Conservation (phyloP, 2,113 vertebrate species). For the Capreolus pygargus region DNA sequence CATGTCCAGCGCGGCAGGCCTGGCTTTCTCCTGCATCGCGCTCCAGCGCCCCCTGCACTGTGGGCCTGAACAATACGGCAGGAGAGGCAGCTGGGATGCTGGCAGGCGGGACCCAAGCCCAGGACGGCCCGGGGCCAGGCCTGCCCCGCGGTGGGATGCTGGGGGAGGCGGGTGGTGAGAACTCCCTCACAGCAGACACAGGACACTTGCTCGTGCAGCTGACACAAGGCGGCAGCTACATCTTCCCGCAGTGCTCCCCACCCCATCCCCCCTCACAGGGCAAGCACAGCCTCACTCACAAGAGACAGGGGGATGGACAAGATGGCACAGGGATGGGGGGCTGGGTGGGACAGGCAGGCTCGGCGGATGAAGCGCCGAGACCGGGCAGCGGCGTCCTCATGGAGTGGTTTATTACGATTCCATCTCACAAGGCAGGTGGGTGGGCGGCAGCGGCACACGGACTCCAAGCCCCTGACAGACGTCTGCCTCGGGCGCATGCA, state of each 20-base stretch:
- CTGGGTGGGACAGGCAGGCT: constrained; percentile 1
- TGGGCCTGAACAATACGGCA: not conserved
- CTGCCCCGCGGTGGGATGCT: not conserved
- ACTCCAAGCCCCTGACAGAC: constrained; percentile 94
- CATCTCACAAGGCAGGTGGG: constrained; percentile 85
- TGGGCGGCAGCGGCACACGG: constrained; percentile 80
- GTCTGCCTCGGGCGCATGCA: constrained; percentile 94
- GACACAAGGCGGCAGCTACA: constrained; percentile 68
- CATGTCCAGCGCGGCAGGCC: not conserved
- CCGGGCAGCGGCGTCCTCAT: constrained; percentile 74
- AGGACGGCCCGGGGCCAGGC: fast-evolving
- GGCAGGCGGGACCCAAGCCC: not conserved
- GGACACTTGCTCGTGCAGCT: constrained; percentile 69
- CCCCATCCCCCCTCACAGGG: not conserved
- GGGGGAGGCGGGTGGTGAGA: not conserved
- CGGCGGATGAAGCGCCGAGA: constrained; percentile 54
- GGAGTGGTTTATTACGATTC: constrained; percentile 95
- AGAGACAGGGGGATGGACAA: constrained; percentile 65
- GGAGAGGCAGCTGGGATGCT: not conserved
- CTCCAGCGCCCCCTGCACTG: not conserved
- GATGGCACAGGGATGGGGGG: constrained; percentile 4
- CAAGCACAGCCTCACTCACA: constrained; percentile 63
- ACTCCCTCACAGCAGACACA: constrained; percentile 51
- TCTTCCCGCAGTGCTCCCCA: constrained; percentile 51
- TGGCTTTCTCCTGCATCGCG: not conserved